Evolutionary conservation across 1,140 invertebrate species (phyloP), one percentile per base, ranked within the genome.

Genomic region (Goniozus legneri): DNA sequence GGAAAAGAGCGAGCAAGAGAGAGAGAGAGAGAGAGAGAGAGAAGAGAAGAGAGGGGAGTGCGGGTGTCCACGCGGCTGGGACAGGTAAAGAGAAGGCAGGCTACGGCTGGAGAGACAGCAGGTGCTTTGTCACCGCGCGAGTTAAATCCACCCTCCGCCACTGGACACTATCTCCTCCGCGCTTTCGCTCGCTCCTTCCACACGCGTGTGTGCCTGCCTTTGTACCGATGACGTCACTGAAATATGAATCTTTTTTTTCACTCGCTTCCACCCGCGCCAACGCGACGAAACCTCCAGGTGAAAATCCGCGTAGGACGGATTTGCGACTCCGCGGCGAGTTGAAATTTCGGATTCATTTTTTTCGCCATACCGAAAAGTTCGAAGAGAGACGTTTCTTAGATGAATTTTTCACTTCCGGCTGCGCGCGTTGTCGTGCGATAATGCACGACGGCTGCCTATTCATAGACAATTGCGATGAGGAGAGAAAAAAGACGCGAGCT

Each of bases 111-210:
- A n/a, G 56, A 56, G 67, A 72, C 66, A 71, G 71, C 71, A 73
- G 71, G 72, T 75, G 71, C 73, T 74, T 75, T 73, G 70, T 75
- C 70, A 71, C 66, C 58, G 65, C 56, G 59, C 62, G 60, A 72
- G n/a, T 69, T 75, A 71, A 72, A 74, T 73, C 69, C 66, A 15
- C 44, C 45, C n/a, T 36, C 40, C 45, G 50, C 47, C 36, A 33
- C 50, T 52, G 42, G 58, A 45, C 56, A 49, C 54, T 54, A 57
- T 52, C 51, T 54, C n/a, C n/a, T n/a, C n/a, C n/a, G n/a, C n/a
- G 61, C 58, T 64, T 65, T 62, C 31, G 35, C 45, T 38, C 47
- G 37, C 56, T n/a, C 45, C 47, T 33, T 60, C 53, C 49, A 54
- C 59, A 52, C 50, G n/a, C n/a, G n/a, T n/a, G n/a, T n/a, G n/a